A percentile compares a stretch with the other conserved stretches of the same genome.
phyloP scores from a whole-genome alignment of 2,113 vertebrate species.

The Astur gentilis region DNA sequence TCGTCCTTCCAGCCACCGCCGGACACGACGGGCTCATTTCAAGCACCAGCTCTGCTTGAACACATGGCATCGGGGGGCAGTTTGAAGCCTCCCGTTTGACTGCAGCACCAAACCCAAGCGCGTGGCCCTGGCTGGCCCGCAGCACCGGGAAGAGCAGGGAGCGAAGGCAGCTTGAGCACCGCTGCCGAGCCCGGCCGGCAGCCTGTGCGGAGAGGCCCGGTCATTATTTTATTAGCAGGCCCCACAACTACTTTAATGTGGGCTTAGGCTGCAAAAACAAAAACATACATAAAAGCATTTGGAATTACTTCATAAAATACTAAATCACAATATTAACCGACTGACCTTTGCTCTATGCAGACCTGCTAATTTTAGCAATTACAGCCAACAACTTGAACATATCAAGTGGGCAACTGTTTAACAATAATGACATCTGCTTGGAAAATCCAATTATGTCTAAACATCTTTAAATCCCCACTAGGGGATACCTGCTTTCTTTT shows the following conservation, averaged over 20 bases:
- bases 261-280: conserved; percentile 61
- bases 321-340: conserved; percentile 75
- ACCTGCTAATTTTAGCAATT: conserved; percentile 89
- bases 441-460: conserved; percentile 84
- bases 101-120: not conserved
- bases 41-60: not conserved
- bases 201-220: not conserved
- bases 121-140: rapidly evolving
- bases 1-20: not conserved
- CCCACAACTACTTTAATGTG: conserved; percentile 59
- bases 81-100: not conserved
- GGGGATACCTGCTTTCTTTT: conserved; percentile 84
- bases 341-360: conserved; percentile 85
- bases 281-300: conserved; percentile 64
- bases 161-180: not conserved
- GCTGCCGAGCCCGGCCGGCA: not conserved
- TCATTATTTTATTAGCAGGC: conserved; percentile 60
- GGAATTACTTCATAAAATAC: conserved; percentile 77
- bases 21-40: not conserved
- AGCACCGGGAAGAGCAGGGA: not conserved
- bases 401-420: conserved; percentile 84
- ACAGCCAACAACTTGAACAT: conserved; percentile 83
- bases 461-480: conserved; percentile 82
- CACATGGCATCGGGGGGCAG: not conserved
- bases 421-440: conserved; percentile 87